phyloP scores from a whole-genome alignment of 2,888 invertebrate genomes.

The Lochmaea crataegi region DNA sequence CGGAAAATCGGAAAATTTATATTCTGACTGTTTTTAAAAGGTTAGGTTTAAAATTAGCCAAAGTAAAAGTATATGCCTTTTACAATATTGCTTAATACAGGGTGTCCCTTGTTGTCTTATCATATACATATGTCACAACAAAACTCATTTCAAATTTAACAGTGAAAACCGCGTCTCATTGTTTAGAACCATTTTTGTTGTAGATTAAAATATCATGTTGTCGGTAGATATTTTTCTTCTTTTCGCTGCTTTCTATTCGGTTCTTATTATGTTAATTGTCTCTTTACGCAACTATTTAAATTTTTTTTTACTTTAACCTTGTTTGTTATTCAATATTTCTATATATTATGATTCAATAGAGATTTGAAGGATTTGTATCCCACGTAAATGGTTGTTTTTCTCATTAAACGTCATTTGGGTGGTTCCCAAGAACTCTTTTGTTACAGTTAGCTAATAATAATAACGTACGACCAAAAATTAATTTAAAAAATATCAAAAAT shows the following conservation, averaged over 20 bases:
- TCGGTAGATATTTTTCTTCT: background rate
- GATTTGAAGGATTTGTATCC: background rate
- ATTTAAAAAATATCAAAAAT: background rate
- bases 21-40: no score
- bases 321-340: conserved; percentile 6
- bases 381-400: background rate
- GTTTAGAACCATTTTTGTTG: no score
- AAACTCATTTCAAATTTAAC: no score
- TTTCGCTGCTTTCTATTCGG: background rate
- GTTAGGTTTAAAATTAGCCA: no score
- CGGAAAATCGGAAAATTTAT: no score
- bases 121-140: no score
- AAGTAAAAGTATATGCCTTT: no score
- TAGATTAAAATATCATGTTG: no score
- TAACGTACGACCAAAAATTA: background rate
- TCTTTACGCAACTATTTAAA: background rate
- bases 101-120: no score
- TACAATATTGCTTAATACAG: no score
- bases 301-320: background rate
- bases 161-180: no score
- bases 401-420: background rate
- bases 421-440: background rate
- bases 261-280: background rate
- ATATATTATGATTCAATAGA: background rate
- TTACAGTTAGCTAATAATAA: background rate